Evolutionary conservation across 2,797 vertebrate genomes (phyloP), one percentile per base, ranked within the genome.

Genomic region (Poecilia velifera): DNA sequence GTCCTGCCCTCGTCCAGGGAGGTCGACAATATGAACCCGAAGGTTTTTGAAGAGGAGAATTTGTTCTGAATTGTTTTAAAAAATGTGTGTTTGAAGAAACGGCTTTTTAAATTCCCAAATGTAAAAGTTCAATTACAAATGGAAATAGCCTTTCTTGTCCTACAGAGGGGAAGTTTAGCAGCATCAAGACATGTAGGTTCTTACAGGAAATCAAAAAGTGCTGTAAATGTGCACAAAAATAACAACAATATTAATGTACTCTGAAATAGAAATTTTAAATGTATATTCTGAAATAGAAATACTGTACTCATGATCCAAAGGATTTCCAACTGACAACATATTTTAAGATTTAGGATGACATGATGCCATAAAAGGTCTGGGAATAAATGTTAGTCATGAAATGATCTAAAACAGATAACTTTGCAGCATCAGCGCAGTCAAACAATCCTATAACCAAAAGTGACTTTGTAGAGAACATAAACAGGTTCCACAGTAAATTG

Each of bases 1-100:
- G 78, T 86, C 76, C 77, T 82, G 84, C 55, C 74, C 87, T 86
- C 57, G 81, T 88, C 80, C 77, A 71, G 66, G 22, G 66, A 68
- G 81, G 57, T 59, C 4, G 5, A 57, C 45, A 77, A 39, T 57
- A n/a, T 13, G 8, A 59, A 73, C 41, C 57, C 2, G 4, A 34
- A 34, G 14, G 16, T 64, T 18, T 18, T 36, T 9, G 31, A 6
- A 34, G 16, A 16, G 59, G 31, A 34, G 28, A 64, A 6, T 64
- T 18, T 31, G 13, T 64, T 64, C 31, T 36, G 6, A 34, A 34
- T 34, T 2, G 1, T 36, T 64, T 18, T 64, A 8, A 8, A 18
- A 64, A 62, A 62, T 6, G 6, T 36, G 31, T 64, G 31, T 36
- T 64, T 64, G 20, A 64, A 64, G 59, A 64, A 34, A 36, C 59